phyloP scores from a whole-genome alignment of 2,113 vertebrate genomes.

The Elaphurus davidianus region DNA sequence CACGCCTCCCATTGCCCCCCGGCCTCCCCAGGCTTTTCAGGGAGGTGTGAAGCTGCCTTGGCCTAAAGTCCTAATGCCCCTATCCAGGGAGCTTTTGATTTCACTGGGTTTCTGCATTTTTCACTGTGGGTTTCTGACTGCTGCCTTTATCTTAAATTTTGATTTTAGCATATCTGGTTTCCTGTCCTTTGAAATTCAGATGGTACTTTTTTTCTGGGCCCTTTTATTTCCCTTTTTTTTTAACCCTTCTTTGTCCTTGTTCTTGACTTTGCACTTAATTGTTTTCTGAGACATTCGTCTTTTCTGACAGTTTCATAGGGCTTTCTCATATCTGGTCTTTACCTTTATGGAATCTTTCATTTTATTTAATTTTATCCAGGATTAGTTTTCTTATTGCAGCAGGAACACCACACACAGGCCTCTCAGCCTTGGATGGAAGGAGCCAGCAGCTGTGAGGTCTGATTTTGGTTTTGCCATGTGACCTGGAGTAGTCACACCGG shows the following conservation, averaged over 20 bases:
- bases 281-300: not conserved
- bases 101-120: not conserved
- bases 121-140: not conserved
- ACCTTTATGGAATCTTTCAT: not conserved
- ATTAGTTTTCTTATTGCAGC: not conserved
- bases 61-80: not conserved
- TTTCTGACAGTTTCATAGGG: not conserved
- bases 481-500: fast-evolving
- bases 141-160: not conserved
- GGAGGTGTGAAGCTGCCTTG: fast-evolving
- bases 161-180: not conserved
- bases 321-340: not conserved
- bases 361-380: not conserved
- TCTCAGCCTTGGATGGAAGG: not conserved
- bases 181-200: not conserved
- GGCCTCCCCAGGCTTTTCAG: fast-evolving
- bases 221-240: too few species aligned
- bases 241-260: not conserved
- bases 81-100: fast-evolving
- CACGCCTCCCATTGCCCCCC: fast-evolving
- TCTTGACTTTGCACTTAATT: not conserved
- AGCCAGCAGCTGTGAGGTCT: not conserved
- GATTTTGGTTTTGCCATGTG: not conserved
- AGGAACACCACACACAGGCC: fast-evolving
- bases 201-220: not conserved